Conservation (phyloP, 2,797 vertebrate genomes). For the Sebastes flavidus region DNA sequence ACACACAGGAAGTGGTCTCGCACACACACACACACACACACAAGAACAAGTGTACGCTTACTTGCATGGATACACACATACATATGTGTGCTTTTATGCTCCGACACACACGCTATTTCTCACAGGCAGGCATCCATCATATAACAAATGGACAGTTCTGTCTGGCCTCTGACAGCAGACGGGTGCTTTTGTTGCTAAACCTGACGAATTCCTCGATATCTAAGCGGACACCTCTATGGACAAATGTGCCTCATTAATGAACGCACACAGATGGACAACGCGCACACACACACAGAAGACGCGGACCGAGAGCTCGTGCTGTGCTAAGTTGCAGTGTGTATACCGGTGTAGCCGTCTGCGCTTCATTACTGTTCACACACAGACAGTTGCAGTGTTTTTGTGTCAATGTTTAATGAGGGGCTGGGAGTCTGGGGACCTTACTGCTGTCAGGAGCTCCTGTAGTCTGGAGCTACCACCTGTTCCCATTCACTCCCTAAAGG, state of each 20-base stretch:
- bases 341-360: constrained; percentile 65
- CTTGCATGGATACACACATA: constrained; percentile 20
- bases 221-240: constrained; percentile 73
- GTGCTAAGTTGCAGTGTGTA: constrained; percentile 72
- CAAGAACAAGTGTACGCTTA: constrained; percentile 2
- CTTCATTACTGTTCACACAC: constrained; percentile 81
- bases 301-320: constrained; percentile 54
- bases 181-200: constrained; percentile 63
- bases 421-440: constrained; percentile 81
- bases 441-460: constrained; percentile 83
- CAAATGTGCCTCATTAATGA: constrained; percentile 76
- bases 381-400: constrained; percentile 83
- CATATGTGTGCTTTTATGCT: not conserved
- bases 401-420: constrained; percentile 85
- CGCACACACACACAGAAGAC: constrained; percentile 10
- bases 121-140: constrained; percentile 64
- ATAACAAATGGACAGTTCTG: constrained; percentile 73
- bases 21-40: not conserved
- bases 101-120: constrained; percentile 16
- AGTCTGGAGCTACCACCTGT: constrained; percentile 83
- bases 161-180: constrained; percentile 67
- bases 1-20: constrained; percentile 63
- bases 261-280: constrained; percentile 67
- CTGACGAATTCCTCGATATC: constrained; percentile 74
- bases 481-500: constrained; percentile 75